Base-by-base conservation (phyloP, 1,140 invertebrate genomes). In the Glomeris maerens region DNA sequence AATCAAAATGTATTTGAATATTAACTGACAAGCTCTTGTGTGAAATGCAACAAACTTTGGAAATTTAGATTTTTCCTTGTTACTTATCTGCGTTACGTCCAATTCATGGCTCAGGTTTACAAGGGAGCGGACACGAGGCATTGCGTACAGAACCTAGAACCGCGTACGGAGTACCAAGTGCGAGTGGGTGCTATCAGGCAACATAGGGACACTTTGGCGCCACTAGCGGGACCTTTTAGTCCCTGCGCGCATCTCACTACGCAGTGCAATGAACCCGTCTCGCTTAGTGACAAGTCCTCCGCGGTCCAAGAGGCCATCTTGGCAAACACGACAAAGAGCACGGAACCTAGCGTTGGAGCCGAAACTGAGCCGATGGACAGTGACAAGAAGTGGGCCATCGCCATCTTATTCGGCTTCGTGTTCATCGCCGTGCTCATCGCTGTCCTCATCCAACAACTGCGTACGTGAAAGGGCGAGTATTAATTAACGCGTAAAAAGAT, bases 61-160 rank as follows among this genome's bases (percentile, higher is more conserved):
- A n/a, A n/a, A n/a, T n/a, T n/a, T n/a, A n/a, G n/a, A n/a, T n/a
- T n/a, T n/a, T n/a, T n/a, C n/a, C n/a, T n/a, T n/a, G n/a, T n/a
- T n/a, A n/a, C n/a, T n/a, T n/a, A n/a, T n/a, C n/a, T n/a, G n/a
- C n/a, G n/a, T n/a, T n/a, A n/a, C n/a, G n/a, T n/a, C n/a, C n/a
- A n/a, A n/a, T n/a, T n/a, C n/a, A n/a, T n/a, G n/a, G n/a, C n/a
- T 21, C 66, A 86, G 80, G 73, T 83, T 29, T 85, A 85, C 61
- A 68, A 72, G 55, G 83, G 83, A 38, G 57, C 67, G 51, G 81
- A 79, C 50, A 77, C 75, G 20, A 75, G 72, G 60, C 79, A 72
- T 60, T 66, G 64, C 46, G 63, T 86, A 56, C 74, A 77, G 53
- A 76, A 77, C 59, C 68, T 87, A 54, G 74, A 79, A 56, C 69